A percentile compares a stretch with the other conserved stretches of the same genome.
Conservation (phyloP, 2,797 vertebrate genomes). For the Tokudaia muenninki region DNA sequence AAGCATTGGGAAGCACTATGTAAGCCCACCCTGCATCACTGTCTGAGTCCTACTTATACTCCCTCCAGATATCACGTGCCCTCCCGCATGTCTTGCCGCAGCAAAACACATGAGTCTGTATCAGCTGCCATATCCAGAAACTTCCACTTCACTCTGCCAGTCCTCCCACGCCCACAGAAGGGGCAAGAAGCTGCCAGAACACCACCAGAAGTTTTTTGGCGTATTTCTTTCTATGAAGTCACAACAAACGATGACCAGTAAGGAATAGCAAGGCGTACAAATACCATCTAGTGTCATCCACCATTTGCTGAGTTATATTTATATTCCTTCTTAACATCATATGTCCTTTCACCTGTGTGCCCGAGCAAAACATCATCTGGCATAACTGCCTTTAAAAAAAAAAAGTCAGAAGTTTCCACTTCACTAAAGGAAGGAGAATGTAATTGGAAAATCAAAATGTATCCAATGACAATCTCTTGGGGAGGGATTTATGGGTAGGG, state of each 20-base stretch:
- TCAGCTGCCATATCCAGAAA: background rate
- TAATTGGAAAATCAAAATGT: background rate
- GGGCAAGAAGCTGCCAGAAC: background rate
- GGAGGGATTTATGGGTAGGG: conserved; percentile 3
- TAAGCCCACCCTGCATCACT: too few species aligned
- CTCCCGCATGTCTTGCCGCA: background rate
- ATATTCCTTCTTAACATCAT: background rate
- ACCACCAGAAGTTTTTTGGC: background rate
- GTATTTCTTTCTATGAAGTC: background rate
- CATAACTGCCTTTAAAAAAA: background rate
- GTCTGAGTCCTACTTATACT: background rate
- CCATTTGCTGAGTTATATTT: background rate
- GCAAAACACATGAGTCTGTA: background rate
- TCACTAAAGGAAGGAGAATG: background rate
- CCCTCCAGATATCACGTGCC: too few species aligned
- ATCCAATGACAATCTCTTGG: background rate
- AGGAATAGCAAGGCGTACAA: background rate
- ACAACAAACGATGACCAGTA: background rate
- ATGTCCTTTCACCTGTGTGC: too few species aligned
- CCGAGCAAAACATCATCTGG: background rate
- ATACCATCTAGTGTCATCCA: background rate
- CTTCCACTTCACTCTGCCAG: background rate
- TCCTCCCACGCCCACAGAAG: too few species aligned
- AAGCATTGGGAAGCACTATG: background rate
- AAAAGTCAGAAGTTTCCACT: background rate